phyloP scores from a whole-genome alignment of 2,797 vertebrate genomes.

The Heliangelus exortis region DNA sequence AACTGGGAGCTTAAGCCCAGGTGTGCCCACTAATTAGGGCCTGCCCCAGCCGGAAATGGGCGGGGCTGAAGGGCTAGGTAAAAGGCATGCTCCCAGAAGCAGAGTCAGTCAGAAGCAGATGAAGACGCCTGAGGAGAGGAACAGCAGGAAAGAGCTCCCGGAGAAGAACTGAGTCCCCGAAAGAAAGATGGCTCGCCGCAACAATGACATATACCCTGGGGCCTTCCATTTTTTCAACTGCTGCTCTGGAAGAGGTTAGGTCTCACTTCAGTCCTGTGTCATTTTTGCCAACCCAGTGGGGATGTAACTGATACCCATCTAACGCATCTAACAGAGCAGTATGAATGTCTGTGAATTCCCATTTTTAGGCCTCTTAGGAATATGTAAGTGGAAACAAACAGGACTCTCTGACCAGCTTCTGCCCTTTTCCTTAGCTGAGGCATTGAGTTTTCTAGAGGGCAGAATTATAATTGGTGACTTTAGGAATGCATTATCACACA shows the following conservation, averaged over 20 bases:
- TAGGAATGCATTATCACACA: background rate
- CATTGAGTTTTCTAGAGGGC: background rate
- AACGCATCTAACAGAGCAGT: background rate
- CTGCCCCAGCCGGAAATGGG: too few species aligned
- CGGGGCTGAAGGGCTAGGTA: too few species aligned
- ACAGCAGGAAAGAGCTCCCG: too few species aligned
- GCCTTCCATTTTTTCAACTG: background rate
- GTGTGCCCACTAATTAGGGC: too few species aligned
- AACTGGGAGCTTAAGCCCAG: too few species aligned
- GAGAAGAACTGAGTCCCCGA: too few species aligned
- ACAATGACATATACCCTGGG: too few species aligned
- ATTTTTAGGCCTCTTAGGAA: background rate
- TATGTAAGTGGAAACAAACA: background rate
- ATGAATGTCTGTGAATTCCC: background rate
- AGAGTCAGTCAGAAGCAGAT: too few species aligned
- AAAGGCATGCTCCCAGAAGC: too few species aligned
- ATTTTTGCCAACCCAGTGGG: background rate
- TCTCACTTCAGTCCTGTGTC: background rate
- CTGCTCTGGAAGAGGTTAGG: background rate
- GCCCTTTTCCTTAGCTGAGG: background rate
- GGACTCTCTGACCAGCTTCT: background rate
- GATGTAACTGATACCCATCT: background rate
- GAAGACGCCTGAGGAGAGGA: too few species aligned
- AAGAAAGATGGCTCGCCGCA: too few species aligned
- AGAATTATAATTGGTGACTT: background rate